phyloP scores from a whole-genome alignment of 1,140 invertebrate genomes.

The Medauroidea extradentata region DNA sequence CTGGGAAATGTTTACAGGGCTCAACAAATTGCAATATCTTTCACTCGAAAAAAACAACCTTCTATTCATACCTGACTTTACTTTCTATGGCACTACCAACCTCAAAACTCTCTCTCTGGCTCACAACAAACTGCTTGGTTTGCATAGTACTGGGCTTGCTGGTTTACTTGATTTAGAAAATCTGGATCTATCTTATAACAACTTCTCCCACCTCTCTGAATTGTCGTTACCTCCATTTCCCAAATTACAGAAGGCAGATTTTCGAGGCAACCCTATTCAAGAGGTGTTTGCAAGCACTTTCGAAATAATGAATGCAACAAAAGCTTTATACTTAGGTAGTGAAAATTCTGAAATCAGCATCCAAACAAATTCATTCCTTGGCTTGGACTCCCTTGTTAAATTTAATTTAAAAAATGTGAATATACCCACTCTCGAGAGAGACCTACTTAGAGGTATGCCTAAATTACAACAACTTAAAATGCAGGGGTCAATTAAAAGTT shows the following conservation, averaged over 20 bases:
- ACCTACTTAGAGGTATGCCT: slow-evolving; percentile 56
- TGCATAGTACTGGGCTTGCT: slow-evolving; percentile 61
- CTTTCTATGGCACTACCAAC: slow-evolving; percentile 61
- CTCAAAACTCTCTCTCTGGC: slow-evolving; percentile 57
- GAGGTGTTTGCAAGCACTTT: slow-evolving; percentile 64
- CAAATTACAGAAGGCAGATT: slow-evolving; percentile 53
- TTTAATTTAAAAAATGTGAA: slow-evolving; percentile 54
- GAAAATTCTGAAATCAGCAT: slow-evolving; percentile 48
- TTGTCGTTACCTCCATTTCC: slow-evolving; percentile 65
- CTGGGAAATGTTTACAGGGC: slow-evolving; percentile 65
- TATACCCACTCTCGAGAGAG: slow-evolving; percentile 52
- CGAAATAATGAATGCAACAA: slow-evolving; percentile 64
- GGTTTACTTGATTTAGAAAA: slow-evolving; percentile 59
- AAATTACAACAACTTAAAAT: slow-evolving; percentile 49
- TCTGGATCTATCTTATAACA: slow-evolving; percentile 60
- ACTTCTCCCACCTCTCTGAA: slow-evolving; percentile 61
- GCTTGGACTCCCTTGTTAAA: slow-evolving; percentile 49
- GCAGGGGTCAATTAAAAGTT: slow-evolving; percentile 50
- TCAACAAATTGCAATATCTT: slow-evolving; percentile 53
- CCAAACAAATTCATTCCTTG: slow-evolving; percentile 57
- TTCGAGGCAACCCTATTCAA: slow-evolving; percentile 61
- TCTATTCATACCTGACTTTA: slow-evolving; percentile 59
- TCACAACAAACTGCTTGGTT: slow-evolving; percentile 54
- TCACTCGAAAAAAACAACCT: slow-evolving; percentile 59
- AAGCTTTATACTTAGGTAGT: slow-evolving; percentile 55